Evolutionary conservation across 2,113 vertebrate species (phyloP).

Genomic region (Pseudorasbora parva): DNA sequence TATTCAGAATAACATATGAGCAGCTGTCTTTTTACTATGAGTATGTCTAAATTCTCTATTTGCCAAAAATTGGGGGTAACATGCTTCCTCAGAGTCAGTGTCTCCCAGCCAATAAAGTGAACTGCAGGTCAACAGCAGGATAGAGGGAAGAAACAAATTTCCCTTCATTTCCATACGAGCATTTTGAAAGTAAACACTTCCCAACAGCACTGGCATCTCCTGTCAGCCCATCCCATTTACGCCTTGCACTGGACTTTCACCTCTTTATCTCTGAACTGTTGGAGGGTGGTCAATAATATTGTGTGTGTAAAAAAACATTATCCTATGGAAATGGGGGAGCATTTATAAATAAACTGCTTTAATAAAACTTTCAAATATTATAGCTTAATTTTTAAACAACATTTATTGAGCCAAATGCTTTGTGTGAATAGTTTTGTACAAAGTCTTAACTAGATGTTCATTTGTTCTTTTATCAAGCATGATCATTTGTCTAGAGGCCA

Average conservation of each 20-base stretch:
- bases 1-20: too few species aligned
- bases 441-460: neutral
- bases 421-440: neutral
- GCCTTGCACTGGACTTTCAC: slow-evolving; percentile 48
- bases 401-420: neutral
- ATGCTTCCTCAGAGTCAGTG: slow-evolving; percentile 6
- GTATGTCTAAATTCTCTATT: too few species aligned
- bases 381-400: neutral
- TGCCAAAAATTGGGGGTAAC: too few species aligned
- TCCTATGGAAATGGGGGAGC: neutral
- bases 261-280: slow-evolving; percentile 27
- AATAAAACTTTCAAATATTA: neutral
- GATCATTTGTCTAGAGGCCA: neutral
- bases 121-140: neutral
- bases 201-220: slow-evolving; percentile 37
- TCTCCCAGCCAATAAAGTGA: neutral
- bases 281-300: neutral
- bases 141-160: neutral
- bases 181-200: slow-evolving; percentile 64
- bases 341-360: slow-evolving; percentile 1
- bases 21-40: too few species aligned
- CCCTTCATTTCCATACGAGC: slow-evolving; percentile 6
- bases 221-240: slow-evolving; percentile 24
- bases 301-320: neutral
- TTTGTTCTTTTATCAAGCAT: neutral